These are phyloP conservation scores for Dysmachus trigonus DNA, from an alignment of 2,888 invertebrate species.

Conservation along the genomic window DNA sequence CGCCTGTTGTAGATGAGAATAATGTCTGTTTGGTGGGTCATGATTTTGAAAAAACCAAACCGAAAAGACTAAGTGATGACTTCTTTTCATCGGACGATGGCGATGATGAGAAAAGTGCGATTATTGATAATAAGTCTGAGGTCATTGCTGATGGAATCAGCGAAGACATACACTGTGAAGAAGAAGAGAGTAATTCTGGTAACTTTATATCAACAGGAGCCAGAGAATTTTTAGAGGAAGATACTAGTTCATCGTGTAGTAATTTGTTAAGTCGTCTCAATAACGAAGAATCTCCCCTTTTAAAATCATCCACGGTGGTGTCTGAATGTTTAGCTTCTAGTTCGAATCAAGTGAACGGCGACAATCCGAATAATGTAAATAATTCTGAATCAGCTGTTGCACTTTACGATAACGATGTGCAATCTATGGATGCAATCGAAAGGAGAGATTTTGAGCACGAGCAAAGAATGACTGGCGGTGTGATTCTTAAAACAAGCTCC, in stretches of 20 bases:
- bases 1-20: slow-evolving; percentile 62
- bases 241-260: slow-evolving; percentile 45
- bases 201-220: background rate
- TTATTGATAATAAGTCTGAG: slow-evolving; percentile 27
- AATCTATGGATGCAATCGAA: slow-evolving; percentile 64
- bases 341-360: slow-evolving; percentile 26
- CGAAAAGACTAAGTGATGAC: slow-evolving; percentile 63
- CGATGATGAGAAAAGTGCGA: slow-evolving; percentile 44
- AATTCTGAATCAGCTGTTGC: slow-evolving; percentile 42
- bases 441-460: slow-evolving; percentile 63
- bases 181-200: slow-evolving; percentile 33
- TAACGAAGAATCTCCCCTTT: slow-evolving; percentile 1
- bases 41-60: slow-evolving; percentile 56
- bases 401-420: slow-evolving; percentile 57
- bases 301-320: background rate
- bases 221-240: slow-evolving; percentile 32
- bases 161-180: slow-evolving; percentile 32
- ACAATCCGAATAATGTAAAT: slow-evolving; percentile 23
- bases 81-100: slow-evolving; percentile 58
- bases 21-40: slow-evolving; percentile 50
- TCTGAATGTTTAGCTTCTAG: slow-evolving; percentile 5
- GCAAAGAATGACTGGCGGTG: slow-evolving; percentile 62
- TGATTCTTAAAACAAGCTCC: slow-evolving; percentile 60
- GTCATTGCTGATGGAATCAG: background rate
- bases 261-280: slow-evolving; percentile 35